A percentile compares a stretch with the other conserved stretches of the same genome.
These are phyloP conservation scores for Dynastes maya DNA, from an alignment of 2,888 invertebrate genomes.

Conservation along the genomic window DNA sequence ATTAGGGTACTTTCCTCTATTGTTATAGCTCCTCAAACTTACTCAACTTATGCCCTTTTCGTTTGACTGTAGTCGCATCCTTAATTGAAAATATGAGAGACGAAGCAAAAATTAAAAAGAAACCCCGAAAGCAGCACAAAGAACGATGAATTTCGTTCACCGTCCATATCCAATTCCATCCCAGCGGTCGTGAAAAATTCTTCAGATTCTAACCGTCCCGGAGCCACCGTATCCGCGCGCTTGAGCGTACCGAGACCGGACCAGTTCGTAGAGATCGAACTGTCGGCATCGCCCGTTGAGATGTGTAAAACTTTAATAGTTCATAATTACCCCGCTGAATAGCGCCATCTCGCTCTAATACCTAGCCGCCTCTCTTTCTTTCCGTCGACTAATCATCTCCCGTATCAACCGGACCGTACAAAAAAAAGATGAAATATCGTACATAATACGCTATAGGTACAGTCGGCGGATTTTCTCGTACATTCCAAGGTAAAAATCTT, in stretches of 20 bases:
- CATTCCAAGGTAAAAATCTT: conserved; percentile 50
- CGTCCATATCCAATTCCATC: conserved; percentile 8
- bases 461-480: conserved; percentile 4
- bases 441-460: conserved; percentile 44
- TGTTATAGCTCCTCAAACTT: too few relatives aligned
- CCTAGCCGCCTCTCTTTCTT: conserved; percentile 51
- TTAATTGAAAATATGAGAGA: too few relatives aligned
- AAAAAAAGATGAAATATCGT: conserved; percentile 52
- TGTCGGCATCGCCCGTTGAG: conserved; percentile 46
- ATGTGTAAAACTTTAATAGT: conserved; percentile 63
- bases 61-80: too few relatives aligned
- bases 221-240: neutral
- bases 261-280: conserved; percentile 20
- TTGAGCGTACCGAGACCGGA: conserved; percentile 7
- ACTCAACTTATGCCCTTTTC: too few relatives aligned
- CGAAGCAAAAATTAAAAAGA: too few relatives aligned
- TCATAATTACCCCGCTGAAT: conserved; percentile 61
- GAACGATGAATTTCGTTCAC: neutral
- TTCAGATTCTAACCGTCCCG: neutral
- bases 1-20: too few relatives aligned
- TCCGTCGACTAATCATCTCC: conserved; percentile 56
- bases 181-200: conserved; percentile 10
- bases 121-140: too few relatives aligned
- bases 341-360: conserved; percentile 53
- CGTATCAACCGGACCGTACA: conserved; percentile 51